phyloP scores from a whole-genome alignment of 2,888 invertebrate species.

The Meiosimyza platycephala region DNA sequence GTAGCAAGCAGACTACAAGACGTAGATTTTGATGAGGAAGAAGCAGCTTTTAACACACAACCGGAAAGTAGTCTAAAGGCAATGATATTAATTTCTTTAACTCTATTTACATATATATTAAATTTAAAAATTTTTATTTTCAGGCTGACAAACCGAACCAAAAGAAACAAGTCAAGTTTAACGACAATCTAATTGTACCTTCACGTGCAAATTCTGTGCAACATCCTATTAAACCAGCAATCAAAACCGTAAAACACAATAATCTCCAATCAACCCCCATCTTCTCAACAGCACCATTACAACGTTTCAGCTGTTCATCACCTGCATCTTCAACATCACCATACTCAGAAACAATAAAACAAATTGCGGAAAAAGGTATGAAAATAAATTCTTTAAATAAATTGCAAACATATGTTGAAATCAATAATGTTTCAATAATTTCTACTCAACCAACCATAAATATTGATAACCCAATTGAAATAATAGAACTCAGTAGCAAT shows the following conservation, averaged over 20 bases:
- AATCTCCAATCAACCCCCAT: slow-evolving; percentile 7
- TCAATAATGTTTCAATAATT: slow-evolving; percentile 33
- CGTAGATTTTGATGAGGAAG: slow-evolving; percentile 3
- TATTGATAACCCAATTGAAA: slow-evolving; percentile 13
- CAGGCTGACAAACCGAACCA: slow-evolving; percentile 5
- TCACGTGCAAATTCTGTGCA: slow-evolving; percentile 2
- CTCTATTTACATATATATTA: too few species aligned
- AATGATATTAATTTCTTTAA: neutral
- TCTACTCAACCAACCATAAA: slow-evolving; percentile 41
- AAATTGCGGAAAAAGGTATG: slow-evolving; percentile 44
- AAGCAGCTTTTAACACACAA: too few species aligned
- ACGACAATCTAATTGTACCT: slow-evolving; percentile 35
- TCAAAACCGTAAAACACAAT: slow-evolving; percentile 26
- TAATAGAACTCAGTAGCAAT: neutral
- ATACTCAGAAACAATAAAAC: slow-evolving; percentile 21
- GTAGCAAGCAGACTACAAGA: neutral
- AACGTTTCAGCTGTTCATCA: slow-evolving; percentile 10
- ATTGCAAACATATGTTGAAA: neutral
- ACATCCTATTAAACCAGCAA: slow-evolving; percentile 39
- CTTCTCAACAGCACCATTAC: slow-evolving; percentile 16
- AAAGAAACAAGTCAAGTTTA: slow-evolving; percentile 42
- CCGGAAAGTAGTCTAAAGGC: slow-evolving; percentile 2
- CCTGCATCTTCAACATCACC: slow-evolving; percentile 26
- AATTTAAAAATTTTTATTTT: neutral
- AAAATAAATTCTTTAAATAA: slow-evolving; percentile 30